Evolutionary conservation across 2,113 vertebrate species (phyloP), one percentile per base, ranked within the genome.

Genomic region (Zingel zingel): DNA sequence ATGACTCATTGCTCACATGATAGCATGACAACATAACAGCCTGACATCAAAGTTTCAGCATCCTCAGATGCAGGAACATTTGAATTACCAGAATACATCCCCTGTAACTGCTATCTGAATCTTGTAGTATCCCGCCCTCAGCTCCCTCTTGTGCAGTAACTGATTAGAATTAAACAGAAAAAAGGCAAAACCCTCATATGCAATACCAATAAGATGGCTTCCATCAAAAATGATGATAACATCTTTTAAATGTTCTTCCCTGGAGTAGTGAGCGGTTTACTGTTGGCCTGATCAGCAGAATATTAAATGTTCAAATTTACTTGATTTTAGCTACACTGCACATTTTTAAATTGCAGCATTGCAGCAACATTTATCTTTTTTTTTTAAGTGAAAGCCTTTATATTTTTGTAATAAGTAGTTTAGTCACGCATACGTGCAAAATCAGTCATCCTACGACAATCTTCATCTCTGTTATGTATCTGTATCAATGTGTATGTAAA

Each of bases 341-440:
- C 19, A 43, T 54, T 66, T 63, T 61, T n/a, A 58, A 25, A 5
- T 36, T 19, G 12, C 47, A 68, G 30, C 16, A 27, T 11, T 43
- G 39, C 39, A n/a, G 1, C 11, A 58, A 43, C 39, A 11, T 43
- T 2, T 25, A 18, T 73, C 9, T 39, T 14, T 18, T 30, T 18
- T 30, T 33, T 56, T 62, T 23, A 23, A 61, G 8, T 13, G 5
- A 53, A 0, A 2, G 0, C 47, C 47, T 56, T 30, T 43, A 16
- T 43, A 33, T 75, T 39, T 76, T 30, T 30, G 4, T n/a, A 45
- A 45, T 57, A 18, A 48, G 45, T 36, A 71, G 39, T 57, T 77
- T 67, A 25, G 39, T 36, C 8, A 10, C 1, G 12, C 50, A 30
- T 33, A 18, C 2, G 1, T 62, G 30, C 59, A 21, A 33, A 39